phyloP scores from a whole-genome alignment of 2,888 invertebrate species.

The Pyrrhia umbra region DNA sequence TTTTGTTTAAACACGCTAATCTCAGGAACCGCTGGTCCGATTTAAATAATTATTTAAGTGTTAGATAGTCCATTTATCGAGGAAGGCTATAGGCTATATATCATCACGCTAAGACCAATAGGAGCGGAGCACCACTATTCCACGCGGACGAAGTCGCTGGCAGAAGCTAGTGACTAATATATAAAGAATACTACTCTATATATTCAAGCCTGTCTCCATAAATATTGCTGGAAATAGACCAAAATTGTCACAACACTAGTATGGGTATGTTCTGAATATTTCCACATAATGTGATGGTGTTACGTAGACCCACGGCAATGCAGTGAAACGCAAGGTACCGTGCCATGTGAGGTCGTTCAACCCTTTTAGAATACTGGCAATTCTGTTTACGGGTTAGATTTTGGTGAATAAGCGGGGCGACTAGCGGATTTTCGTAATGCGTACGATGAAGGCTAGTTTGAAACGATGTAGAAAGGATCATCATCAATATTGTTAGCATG shows the following conservation, averaged over 20 bases:
- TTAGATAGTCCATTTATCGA: too few relatives aligned
- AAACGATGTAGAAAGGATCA: not conserved
- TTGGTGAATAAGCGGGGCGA: slow-evolving; percentile 50
- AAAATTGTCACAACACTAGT: not conserved
- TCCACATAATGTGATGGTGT: slow-evolving; percentile 43
- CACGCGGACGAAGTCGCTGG: too few relatives aligned
- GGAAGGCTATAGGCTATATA: too few relatives aligned
- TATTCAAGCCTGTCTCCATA: not conserved
- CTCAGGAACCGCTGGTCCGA: too few relatives aligned
- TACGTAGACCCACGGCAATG: slow-evolving; percentile 78
- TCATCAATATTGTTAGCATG: too few relatives aligned
- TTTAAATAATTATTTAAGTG: too few relatives aligned
- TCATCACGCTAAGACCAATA: too few relatives aligned
- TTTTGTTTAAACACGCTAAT: too few relatives aligned
- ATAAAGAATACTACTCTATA: too few relatives aligned
- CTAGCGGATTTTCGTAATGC: slow-evolving; percentile 8
- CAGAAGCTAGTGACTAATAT: too few relatives aligned
- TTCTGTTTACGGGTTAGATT: slow-evolving; percentile 55
- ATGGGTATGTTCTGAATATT: slow-evolving; percentile 31
- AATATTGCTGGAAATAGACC: not conserved
- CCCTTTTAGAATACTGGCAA: slow-evolving; percentile 77
- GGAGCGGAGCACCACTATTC: too few relatives aligned
- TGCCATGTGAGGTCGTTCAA: slow-evolving; percentile 79
- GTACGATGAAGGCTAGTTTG: fast-evolving
- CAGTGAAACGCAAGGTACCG: slow-evolving; percentile 85